These are phyloP conservation scores for Cynopterus brachyotis DNA, from an alignment of 2,113 vertebrate species.

Conservation along the genomic window DNA sequence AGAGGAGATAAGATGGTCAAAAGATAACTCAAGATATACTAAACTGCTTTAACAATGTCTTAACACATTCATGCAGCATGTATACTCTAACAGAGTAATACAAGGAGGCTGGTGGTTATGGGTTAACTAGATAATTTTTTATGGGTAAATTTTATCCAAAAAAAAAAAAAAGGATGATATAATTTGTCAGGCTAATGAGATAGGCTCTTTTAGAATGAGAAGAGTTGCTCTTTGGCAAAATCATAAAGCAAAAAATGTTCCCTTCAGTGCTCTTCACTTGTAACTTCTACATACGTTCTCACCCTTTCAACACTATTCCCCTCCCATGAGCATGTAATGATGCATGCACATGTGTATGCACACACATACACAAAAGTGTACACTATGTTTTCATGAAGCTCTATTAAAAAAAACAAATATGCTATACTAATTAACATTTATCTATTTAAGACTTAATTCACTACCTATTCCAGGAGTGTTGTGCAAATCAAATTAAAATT, in stretches of 20 bases:
- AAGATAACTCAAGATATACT: neutral
- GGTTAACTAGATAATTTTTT: neutral
- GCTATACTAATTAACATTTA: neutral
- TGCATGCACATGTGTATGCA: neutral
- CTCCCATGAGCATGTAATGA: neutral
- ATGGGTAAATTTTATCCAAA: neutral
- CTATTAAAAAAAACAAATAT: neutral
- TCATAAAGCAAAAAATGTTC: neutral
- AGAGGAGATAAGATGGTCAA: neutral
- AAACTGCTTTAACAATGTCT: neutral
- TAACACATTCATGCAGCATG: neutral
- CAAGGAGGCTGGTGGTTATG: neutral
- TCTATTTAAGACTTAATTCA: neutral
- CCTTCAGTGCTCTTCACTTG: neutral
- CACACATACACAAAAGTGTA: neutral
- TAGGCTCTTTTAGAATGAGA: neutral
- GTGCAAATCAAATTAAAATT: constrained; percentile 37
- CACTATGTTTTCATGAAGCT: neutral
- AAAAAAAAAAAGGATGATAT: neutral
- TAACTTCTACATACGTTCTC: neutral
- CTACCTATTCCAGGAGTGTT: neutral
- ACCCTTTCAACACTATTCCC: neutral
- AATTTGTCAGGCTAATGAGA: neutral
- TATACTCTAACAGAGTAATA: neutral
- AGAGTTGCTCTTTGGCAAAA: neutral